Base-by-base conservation (phyloP, 2,888 invertebrate species). In the Exephanes ischioxanthus region DNA sequence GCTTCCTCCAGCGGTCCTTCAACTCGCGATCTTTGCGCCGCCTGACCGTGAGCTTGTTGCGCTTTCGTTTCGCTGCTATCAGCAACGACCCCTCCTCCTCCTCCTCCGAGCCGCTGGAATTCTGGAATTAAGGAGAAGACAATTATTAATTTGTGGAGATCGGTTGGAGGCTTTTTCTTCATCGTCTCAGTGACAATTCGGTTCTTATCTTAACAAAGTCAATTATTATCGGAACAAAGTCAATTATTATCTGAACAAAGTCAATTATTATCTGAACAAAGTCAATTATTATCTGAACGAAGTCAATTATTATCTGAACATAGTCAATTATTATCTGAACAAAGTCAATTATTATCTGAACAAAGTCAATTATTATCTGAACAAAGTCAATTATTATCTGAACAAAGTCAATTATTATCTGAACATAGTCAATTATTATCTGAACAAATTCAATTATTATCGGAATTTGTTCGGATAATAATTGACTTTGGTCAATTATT, bases 71-170 rank as follows among this genome's bases (percentile, higher is more conserved):
- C 6, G 66, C 6, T 0, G 22, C 7, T 5, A 2, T 5, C 45
- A 89, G 58, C 7, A 67, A 33, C 7, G 67, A 84, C 26, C 5
- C 45, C 45, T 80, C 77, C 22, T 83, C 80, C 0, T 82, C 77
- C 19, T 86, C 80, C 0, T 83, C 82, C 1, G 80, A 77, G 6
- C 16, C 26, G 9, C 53, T 75, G 16, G 61, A 33, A 51, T 66
- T 2, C 89, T 89, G 53, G 55, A 87, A 89, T 70, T 22, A 11
- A 45, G 19, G 14, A 41, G 7, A 63, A 16, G 5, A 67, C 37
- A 37, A 19, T 30, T 26, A 48, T 14, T 1, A 4, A 19, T 48
- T 45, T 16, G 16, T 16, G 16, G 16, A 48, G 0, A 4, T 19
- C 7, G 53, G 19, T 55, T 6, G 19, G 4, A 55, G 16, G 9